Evolutionary conservation across 2,888 invertebrate species (phyloP), one percentile per base, ranked within the genome.

Genomic region (Carcina quercana): DNA sequence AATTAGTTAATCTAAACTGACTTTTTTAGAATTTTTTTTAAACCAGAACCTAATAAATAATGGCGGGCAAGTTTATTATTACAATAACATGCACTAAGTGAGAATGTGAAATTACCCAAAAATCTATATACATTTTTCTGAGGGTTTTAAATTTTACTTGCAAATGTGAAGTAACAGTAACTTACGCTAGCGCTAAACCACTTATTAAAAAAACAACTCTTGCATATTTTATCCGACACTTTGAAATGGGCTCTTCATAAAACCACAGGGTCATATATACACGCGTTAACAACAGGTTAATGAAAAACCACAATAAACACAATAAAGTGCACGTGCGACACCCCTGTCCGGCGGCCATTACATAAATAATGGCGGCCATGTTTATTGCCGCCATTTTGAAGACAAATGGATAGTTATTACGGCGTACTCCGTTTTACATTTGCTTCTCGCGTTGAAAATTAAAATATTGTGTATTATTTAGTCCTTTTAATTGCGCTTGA

Each of bases 381-480:
- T 82, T 83, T 82, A 83, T 80, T 82, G 74, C 83, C 71, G 57
- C 83, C 79, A 83, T 83, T 83, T 78, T 76, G 75, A 80, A 83
- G 83, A 83, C 82, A 83, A 82, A 83, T 82, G 80, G 83, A 70
- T 80, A 82, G 80, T 82, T 82, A 82, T 83, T 79, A 82, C 79
- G 64, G 67, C 67, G 69, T 64, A 24, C 24, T 79, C 67, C 71
- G 74, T 78, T 83, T 82, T 76, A 80, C 78, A 80, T 79, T 76
- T 73, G 67, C 69, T 68, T 67, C 53, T 61, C 59, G 65, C 65
- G 64, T 66, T 68, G 68, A 60, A 82, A 83, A 83, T 82, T 83
- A 82, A 82, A 82, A 83, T 83, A 82, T 82, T 78, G 75, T 75
- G 64, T 75, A 74, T 75, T 71, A 72, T 72, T 78, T 78, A 71